phyloP scores from a whole-genome alignment of 2,888 invertebrate species.

The Sisyra terminalis region DNA sequence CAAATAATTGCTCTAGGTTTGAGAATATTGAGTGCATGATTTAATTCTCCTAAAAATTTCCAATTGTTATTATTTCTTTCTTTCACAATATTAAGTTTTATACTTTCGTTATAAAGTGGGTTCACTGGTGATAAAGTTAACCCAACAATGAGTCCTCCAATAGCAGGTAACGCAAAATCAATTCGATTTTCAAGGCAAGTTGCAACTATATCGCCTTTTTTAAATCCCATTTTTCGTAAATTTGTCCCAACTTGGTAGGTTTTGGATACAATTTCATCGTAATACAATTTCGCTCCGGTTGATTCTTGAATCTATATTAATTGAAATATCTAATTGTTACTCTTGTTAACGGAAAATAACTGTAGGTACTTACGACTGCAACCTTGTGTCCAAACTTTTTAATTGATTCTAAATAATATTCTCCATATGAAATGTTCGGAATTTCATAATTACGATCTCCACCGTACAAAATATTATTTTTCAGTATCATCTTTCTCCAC shows the following conservation, averaged over 20 bases:
- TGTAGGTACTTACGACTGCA: neutral
- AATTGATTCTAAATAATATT: neutral
- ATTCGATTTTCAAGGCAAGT: constrained; percentile 46
- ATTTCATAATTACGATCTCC: too few relatives aligned
- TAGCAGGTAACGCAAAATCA: constrained; percentile 27
- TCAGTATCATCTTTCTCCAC: too few relatives aligned
- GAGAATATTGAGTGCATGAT: constrained; percentile 41
- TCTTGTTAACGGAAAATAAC: neutral
- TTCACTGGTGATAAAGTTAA: constrained; percentile 18
- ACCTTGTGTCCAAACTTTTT: neutral
- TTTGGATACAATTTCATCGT: constrained; percentile 32
- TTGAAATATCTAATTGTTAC: neutral
- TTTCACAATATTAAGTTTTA: constrained; percentile 3
- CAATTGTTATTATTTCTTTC: neutral
- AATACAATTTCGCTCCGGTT: constrained; percentile 38
- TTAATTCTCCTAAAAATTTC: constrained; percentile 36
- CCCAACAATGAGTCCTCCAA: constrained; percentile 17
- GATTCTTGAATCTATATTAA: constrained; percentile 34
- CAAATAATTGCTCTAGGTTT: constrained; percentile 47
- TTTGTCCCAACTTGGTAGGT: constrained; percentile 38
- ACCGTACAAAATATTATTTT: too few relatives aligned
- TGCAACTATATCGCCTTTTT: constrained; percentile 37
- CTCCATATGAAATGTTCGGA: neutral
- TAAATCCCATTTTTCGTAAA: constrained; percentile 32
- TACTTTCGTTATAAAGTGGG: constrained; percentile 19